Percentiles rank a stretch among this genome's conserved stretches.
These are phyloP conservation scores for Microplitis manilae DNA, from an alignment of 2,888 invertebrate species.

Conservation along the genomic window DNA sequence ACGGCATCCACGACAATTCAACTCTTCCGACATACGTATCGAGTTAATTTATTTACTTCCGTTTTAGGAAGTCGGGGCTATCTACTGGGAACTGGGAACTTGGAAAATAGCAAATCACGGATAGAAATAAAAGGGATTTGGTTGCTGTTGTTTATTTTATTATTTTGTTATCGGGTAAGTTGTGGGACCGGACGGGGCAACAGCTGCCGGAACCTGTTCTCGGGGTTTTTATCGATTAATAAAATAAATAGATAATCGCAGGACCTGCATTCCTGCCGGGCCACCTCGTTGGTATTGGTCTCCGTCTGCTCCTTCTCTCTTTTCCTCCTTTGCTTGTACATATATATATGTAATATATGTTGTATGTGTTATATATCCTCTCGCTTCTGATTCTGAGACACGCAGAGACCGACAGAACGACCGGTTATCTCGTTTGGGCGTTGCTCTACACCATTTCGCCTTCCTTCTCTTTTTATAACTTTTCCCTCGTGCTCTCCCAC, in stretches of 20 bases:
- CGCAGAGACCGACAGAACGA: conserved; percentile 30
- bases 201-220: conserved; percentile 64
- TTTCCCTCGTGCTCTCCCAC: conserved; percentile 5
- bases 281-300: conserved; percentile 50
- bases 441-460: conserved; percentile 46
- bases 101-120: background rate
- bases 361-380: conserved; percentile 5
- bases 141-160: background rate
- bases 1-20: background rate
- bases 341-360: background rate
- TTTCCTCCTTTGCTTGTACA: background rate
- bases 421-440: conserved; percentile 53
- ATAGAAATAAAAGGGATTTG: conserved; percentile 1
- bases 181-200: conserved; percentile 38
- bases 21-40: background rate
- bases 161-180: background rate
- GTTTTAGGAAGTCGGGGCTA: background rate
- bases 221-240: conserved; percentile 65
- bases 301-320: conserved; percentile 21
- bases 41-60: background rate
- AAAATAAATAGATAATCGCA: conserved; percentile 67
- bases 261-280: conserved; percentile 62
- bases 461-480: conserved; percentile 1
- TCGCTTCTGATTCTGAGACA: conserved; percentile 29
- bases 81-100: background rate